Evolutionary conservation across 2,888 invertebrate genomes (phyloP), one percentile per base, ranked within the genome.

Genomic region (Trissoscelio sp.): DNA sequence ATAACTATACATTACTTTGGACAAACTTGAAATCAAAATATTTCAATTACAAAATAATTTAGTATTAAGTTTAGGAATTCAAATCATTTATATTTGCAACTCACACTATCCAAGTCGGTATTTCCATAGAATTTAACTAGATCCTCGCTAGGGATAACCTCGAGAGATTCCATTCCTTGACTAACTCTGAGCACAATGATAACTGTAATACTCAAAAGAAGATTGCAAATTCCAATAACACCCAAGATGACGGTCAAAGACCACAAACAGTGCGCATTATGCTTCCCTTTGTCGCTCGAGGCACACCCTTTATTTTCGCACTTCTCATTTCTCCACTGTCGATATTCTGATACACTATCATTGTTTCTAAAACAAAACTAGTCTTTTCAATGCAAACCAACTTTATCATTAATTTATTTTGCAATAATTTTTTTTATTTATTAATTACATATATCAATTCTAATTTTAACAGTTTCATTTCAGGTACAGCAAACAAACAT

Each of bases 161-260:
- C 97, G 91, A 97, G 93, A 84, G 96, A 96, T 88, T 97, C 96
- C 94, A 97, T 95, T 5, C 97, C 97, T 89, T 94, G 94, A 0
- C 96, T 96, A 75, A 97, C 93, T 74, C 96, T 93, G 46, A 97
- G 90, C 0, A 97, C 97, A 5, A 95, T 95, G 72, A 97, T 93
- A 64, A 97, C 96, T 0, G 96, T 95, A 42, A 97, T 93, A 0
- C 97, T 97, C 1, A 97, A 92, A 39, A 96, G 92, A 60, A 97
- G 92, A 92, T 97, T 97, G 9, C 96, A 96, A 39, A 92, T 87
- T n/a, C 90, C 91, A 46, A 90, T 86, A 44, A 96, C 93, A 0
- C 96, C 96, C 16, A 97, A 91, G 5, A 96, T 91, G 67, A 96
- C 93, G 31, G 96, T 94, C 9, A 97, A 92, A 0, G 95, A 95